Evolutionary conservation across 2,888 invertebrate species (phyloP), one percentile per base, ranked within the genome.

Genomic region (Drosophila gaucha): DNA sequence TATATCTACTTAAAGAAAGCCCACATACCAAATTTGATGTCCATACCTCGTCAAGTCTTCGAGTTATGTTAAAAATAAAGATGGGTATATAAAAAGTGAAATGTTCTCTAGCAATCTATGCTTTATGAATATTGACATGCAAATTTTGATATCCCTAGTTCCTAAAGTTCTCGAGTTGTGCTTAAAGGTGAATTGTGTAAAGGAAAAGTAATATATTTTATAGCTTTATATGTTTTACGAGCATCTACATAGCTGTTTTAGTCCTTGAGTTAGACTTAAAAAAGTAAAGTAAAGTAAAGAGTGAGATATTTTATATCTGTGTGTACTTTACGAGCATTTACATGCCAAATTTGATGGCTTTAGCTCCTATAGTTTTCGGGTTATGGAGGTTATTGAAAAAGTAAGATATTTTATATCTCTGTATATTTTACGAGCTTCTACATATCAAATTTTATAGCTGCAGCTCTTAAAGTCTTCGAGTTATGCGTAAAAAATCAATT

Each of bases 251-350:
- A 24, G n/a, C 24, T 24, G 14, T 2, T 24, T 12, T 2, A 2
- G 14, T 9, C 14, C 16, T 1, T 14, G 14, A 14, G 41, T n/a
- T 6, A 6, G 39, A n/a, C 2, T n/a, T 39, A 22, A 22, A 22
- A 3, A 9, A 14, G 24, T 41, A n/a, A n/a, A n/a, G n/a, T n/a
- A n/a, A n/a, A n/a, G n/a, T n/a, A n/a, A n/a, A n/a, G n/a, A n/a
- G n/a, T n/a, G n/a, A n/a, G n/a, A 28, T 28, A 41, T 41, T 24
- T 41, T 41, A 10, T 41, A 24, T 14, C n/a, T n/a, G n/a, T 41
- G 41, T 3, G 16, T 41, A 16, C 26, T 41, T 41, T 41, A 41
- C 26, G 26, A 41, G 41, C 26, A 26, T 41, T 41, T 41, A 41
- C 41, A 26, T 41, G 2, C 3, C 26, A 5, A 26, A 16, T 41